phyloP scores from a whole-genome alignment of 2,888 invertebrate genomes.

The Biston stratarius region DNA sequence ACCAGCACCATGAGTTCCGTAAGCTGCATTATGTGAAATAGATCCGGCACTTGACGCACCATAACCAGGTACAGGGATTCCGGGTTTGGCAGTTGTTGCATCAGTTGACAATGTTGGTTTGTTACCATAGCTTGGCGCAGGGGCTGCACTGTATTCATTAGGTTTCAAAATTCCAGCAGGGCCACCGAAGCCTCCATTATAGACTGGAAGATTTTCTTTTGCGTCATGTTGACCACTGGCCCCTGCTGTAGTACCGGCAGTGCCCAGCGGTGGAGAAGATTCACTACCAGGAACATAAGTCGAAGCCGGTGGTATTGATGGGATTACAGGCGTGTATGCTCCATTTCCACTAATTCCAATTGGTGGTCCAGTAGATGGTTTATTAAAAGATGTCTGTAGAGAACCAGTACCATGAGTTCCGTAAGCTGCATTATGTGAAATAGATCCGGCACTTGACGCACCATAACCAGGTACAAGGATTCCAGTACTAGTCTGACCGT shows the following conservation, averaged over 20 bases:
- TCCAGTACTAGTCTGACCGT: constrained; percentile 9
- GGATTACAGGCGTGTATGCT: constrained; percentile 4
- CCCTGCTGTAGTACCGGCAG: constrained; percentile 29
- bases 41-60: constrained; percentile 17
- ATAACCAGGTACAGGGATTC: constrained; percentile 13
- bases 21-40: constrained; percentile 20
- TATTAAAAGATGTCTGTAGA: constrained; percentile 38
- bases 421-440: constrained; percentile 26
- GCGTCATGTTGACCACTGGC: constrained; percentile 16
- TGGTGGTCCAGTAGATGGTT: constrained; percentile 21
- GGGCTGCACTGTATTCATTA: constrained; percentile 53
- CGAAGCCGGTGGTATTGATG: background rate
- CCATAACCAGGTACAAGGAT: constrained; percentile 15
- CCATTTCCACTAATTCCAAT: constrained; percentile 5
- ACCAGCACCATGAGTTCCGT: constrained; percentile 35
- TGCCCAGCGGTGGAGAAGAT: constrained; percentile 14
- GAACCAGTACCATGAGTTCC: constrained; percentile 34
- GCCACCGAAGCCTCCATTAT: constrained; percentile 64
- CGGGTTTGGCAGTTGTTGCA: no score
- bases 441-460: constrained; percentile 13
- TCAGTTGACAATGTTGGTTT: constrained; percentile 10
- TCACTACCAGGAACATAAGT: constrained; percentile 25
- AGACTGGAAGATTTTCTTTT: constrained; percentile 51
- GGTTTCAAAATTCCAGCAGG: constrained; percentile 62
- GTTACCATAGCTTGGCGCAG: constrained; percentile 25